Evolutionary conservation across 2,888 invertebrate species (phyloP).

Genomic region (Watsonalla binaria): DNA sequence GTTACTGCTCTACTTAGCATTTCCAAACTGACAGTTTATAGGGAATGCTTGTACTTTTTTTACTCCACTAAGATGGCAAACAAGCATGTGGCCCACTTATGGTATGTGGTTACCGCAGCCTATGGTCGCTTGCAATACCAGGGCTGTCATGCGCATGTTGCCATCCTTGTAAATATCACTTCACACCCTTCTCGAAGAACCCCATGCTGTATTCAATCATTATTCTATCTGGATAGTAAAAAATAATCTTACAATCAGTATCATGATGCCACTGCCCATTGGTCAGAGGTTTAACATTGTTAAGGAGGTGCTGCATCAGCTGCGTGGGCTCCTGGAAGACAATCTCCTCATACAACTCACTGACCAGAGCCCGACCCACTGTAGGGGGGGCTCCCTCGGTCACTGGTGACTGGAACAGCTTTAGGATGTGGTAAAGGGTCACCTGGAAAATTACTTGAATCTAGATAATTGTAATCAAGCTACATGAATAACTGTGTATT

Average conservation of each 20-base stretch:
- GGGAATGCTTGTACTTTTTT: too few species aligned
- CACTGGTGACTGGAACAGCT: conserved; percentile 92
- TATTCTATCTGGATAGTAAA: neutral
- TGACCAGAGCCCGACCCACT: conserved; percentile 84
- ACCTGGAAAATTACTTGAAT: conserved; percentile 80
- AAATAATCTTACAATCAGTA: conserved; percentile 86
- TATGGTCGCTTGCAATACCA: neutral
- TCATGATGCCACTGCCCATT: conserved; percentile 89
- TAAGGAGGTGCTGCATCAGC: conserved; percentile 92
- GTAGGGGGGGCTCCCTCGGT: conserved; percentile 60
- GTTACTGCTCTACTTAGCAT: too few species aligned
- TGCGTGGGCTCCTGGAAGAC: conserved; percentile 95
- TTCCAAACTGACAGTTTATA: too few species aligned
- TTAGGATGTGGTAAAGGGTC: conserved; percentile 95
- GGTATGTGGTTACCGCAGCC: neutral
- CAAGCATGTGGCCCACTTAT: too few species aligned
- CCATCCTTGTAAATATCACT: too few species aligned
- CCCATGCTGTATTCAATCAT: neutral
- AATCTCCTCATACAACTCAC: conserved; percentile 97
- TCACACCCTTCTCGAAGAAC: too few species aligned
- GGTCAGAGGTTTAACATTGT: conserved; percentile 85
- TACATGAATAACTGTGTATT: too few species aligned
- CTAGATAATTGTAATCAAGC: neutral
- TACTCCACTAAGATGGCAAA: too few species aligned
- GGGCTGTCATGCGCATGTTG: too few species aligned